Base-by-base conservation (phyloP, 92 coral and sea anemone species). In the Porites lobata region DNA sequence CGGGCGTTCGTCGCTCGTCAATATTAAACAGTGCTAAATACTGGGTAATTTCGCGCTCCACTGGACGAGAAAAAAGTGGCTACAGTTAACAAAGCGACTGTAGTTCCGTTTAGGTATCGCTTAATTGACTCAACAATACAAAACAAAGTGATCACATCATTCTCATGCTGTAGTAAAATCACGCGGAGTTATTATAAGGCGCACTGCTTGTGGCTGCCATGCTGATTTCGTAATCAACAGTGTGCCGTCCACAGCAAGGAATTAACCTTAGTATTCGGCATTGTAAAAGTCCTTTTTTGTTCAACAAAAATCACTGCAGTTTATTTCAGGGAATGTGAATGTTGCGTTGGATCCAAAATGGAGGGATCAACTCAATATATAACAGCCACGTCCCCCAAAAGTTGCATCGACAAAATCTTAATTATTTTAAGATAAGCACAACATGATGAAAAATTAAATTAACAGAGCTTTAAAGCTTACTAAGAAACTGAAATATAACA, bases 201-300 rank as follows among this genome's bases (percentile, higher is more conserved):
- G 32, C 47, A 32, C 14, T 69, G 74, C 6, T 24, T 18, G 18
- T 11, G 12, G n/a, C 76, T 17, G 38, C 66, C 52, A 21, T 26
- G 80, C 52, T 51, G 80, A 76, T 76, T 57, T 76, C 80, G 24
- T 21, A 56, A 76, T 74, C 66, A 56, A 13, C 15, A 17, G 3
- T 15, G 67, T 26, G 1, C 3, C 21, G 0, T 13, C 1, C 15
- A 2, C 52, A 58, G 20, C 19, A 15, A 11, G n/a, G n/a, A 15
- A 15, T 62, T 18, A 8, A 17, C 1, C 47, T 3, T 0, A 15
- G 0, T n/a, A n/a, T 62, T 62, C 66, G 66, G 13, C 15, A 56
- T 14, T 8, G 12, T 14, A 56, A 14, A 17, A 62, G 66, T 18
- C n/a, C 66, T 4, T 1, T 62, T 62, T 62, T 1, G n/a, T 62